Evolutionary conservation across 2,888 invertebrate genomes (phyloP).

Genomic region (Biston stratarius): DNA sequence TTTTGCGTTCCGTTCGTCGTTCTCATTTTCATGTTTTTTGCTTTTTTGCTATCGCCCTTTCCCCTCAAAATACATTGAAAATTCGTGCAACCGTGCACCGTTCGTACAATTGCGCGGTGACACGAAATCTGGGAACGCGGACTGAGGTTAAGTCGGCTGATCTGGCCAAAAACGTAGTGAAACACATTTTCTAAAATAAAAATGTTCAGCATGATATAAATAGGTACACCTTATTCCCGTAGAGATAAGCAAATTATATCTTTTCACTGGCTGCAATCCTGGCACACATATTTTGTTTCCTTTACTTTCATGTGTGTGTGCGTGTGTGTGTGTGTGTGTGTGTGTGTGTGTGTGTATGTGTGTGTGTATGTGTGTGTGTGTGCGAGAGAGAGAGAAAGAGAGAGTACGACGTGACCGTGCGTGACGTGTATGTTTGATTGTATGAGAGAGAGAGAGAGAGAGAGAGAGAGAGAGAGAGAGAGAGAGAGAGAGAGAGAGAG

Average conservation of each 20-base stretch:
- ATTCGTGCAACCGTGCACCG: constrained; percentile 8
- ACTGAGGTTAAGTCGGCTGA: neutral
- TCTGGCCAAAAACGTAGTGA: neutral
- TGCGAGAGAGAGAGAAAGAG: too few relatives aligned
- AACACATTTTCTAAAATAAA: neutral
- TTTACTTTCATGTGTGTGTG: too few relatives aligned
- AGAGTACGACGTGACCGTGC: too few relatives aligned
- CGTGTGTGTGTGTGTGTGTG: too few relatives aligned
- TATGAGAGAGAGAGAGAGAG: too few relatives aligned
- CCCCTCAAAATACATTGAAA: constrained; percentile 7
- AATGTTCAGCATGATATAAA: neutral
- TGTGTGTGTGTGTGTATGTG: too few relatives aligned
- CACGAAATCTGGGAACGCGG: constrained; percentile 11
- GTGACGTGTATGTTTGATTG: too few relatives aligned
- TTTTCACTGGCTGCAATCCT: too few relatives aligned
- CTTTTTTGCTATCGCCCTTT: constrained; percentile 12
- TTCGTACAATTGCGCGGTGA: constrained; percentile 16
- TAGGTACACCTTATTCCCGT: neutral
- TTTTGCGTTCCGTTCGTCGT: constrained; percentile 25
- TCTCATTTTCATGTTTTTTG: constrained; percentile 15
- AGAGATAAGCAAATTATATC: neutral
- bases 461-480: too few relatives aligned
- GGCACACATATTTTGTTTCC: too few relatives aligned
- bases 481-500: too few relatives aligned
- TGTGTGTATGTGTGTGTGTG: too few relatives aligned